Base-by-base conservation (phyloP, 2,797 vertebrate species). In the Cynodonichthys magdalenae region DNA sequence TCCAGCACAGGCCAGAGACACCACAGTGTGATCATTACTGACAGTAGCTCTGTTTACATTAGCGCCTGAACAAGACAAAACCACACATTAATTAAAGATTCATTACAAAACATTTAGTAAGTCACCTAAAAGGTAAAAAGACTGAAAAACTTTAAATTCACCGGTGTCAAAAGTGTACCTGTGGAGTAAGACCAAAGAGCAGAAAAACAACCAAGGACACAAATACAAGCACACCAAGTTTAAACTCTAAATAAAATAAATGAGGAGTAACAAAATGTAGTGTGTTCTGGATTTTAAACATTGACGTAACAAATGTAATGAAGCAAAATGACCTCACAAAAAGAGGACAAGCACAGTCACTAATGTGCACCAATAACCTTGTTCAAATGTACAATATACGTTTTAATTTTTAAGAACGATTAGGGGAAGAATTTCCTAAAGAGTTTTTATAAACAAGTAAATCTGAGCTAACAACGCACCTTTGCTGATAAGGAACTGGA, bases 401-500 rank as follows among this genome's bases (percentile, higher is more conserved):
- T 15, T 7, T 50, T 50, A 50, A 3, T 1, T 17, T 51, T 51
- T 28, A 51, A 51, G 6, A 29, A 15, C 17, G 36, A 3, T 28
- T 51, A 10, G 31, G 3, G 15, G 14, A 1, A 34, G 19, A 49
- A 17, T n/a, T 15, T 7, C 20, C 6, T 5, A 1, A 12, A 15
- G 31, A 27, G 10, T 20, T 41, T 2, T 52, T 58, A 20, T 34
- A 10, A 14, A 10, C 15, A 18, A 5, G 27, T 64, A 39, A 20
- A 8, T 17, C 3, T 3, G 7, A 0, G 17, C 50, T 11, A 47
- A 20, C 10, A 47, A 63, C 82, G 0, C 41, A 98, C 97, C 97
- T 97, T 99, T 99, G 93, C 97, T 98, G 91, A 99, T 98, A 71
- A 99, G 95, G 90, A 99, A 99, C 84, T 99, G 97, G 67, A 99